Base-by-base conservation (phyloP, 2,113 vertebrate species). In the Nothoprocta perdicaria region DNA sequence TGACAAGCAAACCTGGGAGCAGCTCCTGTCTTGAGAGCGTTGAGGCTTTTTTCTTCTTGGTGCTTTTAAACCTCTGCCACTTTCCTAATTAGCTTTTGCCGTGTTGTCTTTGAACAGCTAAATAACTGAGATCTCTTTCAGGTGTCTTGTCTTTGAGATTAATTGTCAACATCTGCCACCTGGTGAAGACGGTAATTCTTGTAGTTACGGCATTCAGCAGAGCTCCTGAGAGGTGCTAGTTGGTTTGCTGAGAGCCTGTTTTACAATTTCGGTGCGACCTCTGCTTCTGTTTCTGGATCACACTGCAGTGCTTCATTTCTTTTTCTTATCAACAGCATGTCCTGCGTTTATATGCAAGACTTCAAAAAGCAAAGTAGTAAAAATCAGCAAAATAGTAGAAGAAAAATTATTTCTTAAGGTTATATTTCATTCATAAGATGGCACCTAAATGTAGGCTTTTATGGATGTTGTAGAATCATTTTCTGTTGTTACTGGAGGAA, bases 81-180 rank as follows among this genome's bases (percentile, higher is more conserved):
- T 72, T 2, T 52, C 81, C 76, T 90, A 78, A 86, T 86, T 72
- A 88, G 77, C 43, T 92, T 67, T 72, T 79, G 66, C 84, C 22
- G 14, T 23, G 33, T 84, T 66, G 79, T 77, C 80, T 94, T 89
- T 46, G 38, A 92, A 88, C 55, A 91, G 82, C 72, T 62, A 23
- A 89, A 62, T 89, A 82, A 73, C 79, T 66, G 85, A 73, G 60
- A 62, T 74, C 35, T 78, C 83, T 83, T 63, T 92, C 79, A 91
- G 45, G 45, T 80, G 63, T 46, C 58, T 67, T 77, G 22, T 82
- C 72, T 63, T 83, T 68, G 73, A 88, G 76, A 89, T 87, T 53
- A 68, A 79, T 86, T 86, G 50, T 62, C 66, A 94, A 87, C 33
- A 63, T 88, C 43, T 93, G 52, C 57, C 48, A 78, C 2, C 43